These are phyloP conservation scores for Rambutsinella grinnellia DNA, from an alignment of 2,888 invertebrate genomes.

Conservation along the genomic window DNA sequence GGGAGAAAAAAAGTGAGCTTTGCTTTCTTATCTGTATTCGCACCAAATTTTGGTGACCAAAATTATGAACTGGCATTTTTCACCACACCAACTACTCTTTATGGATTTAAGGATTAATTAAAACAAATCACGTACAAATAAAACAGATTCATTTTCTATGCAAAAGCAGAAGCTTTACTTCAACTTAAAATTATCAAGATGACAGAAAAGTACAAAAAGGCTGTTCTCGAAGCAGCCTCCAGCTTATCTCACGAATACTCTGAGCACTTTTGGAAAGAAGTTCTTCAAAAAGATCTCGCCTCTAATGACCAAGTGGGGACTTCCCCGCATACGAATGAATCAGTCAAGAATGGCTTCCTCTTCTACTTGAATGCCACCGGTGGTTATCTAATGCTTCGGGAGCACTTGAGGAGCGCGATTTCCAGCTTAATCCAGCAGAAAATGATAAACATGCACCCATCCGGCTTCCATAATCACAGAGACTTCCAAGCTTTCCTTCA, in stretches of 20 bases:
- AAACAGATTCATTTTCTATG: no score
- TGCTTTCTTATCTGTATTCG: no score
- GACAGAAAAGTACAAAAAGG: constrained; percentile 46
- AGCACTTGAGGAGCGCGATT: constrained; percentile 57
- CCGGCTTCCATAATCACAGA: constrained; percentile 45
- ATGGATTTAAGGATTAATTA: no score
- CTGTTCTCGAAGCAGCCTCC: constrained; percentile 60
- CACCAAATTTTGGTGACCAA: no score
- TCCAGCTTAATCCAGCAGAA: constrained; percentile 58
- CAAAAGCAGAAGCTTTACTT: no score
- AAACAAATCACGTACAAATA: no score
- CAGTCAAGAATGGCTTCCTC: constrained; percentile 61
- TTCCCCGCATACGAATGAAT: constrained; percentile 44
- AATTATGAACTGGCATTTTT: no score
- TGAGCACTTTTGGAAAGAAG: constrained; percentile 52
- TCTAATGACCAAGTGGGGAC: neutral
- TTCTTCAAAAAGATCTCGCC: constrained; percentile 25
- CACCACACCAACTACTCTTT: no score
- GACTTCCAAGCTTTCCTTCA: constrained; percentile 61
- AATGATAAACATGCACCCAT: constrained; percentile 32
- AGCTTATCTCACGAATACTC: constrained; percentile 59
- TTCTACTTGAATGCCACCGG: constrained; percentile 61
- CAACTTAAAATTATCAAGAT: no score
- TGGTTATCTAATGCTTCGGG: constrained; percentile 55
- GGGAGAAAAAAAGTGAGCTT: no score